These are phyloP conservation scores for Eidolon helvum DNA, from an alignment of 2,113 vertebrate species.

Conservation along the genomic window DNA sequence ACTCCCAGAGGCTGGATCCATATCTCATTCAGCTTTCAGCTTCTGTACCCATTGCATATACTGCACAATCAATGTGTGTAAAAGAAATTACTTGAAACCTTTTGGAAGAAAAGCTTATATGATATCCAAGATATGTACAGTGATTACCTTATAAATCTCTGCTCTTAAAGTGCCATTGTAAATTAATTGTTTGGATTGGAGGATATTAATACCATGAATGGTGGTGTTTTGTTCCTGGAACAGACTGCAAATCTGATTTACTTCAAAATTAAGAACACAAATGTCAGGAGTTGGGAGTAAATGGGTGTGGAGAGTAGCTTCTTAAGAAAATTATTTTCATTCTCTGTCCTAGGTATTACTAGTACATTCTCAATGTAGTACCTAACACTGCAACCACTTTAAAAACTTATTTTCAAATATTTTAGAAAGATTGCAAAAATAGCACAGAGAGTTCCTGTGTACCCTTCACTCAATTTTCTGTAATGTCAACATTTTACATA, in stretches of 20 bases:
- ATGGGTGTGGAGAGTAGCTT: not conserved
- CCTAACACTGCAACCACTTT: not conserved
- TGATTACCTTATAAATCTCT: not conserved
- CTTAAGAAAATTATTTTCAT: not conserved
- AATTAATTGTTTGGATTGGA: not conserved
- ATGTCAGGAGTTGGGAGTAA: not conserved
- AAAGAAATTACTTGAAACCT: not conserved
- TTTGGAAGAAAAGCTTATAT: not conserved
- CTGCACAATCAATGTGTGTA: no score
- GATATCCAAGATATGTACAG: not conserved
- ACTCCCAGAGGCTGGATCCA: accelerated
- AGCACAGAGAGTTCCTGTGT: not conserved
- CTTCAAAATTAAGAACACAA: not conserved
- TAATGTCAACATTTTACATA: not conserved
- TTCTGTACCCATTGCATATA: not conserved
- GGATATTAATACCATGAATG: not conserved
- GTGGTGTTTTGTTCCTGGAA: not conserved
- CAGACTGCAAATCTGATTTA: not conserved
- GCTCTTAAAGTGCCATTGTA: not conserved
- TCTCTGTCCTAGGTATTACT: not conserved
- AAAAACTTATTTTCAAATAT: not conserved
- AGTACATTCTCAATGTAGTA: not conserved
- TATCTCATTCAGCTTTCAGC: not conserved
- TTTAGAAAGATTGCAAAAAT: not conserved
- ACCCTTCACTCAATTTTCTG: not conserved